Percentiles rank a stretch among this genome's conserved stretches.
phyloP scores from a whole-genome alignment of 2,888 invertebrate species.

The Patella ulyssiponensis region DNA sequence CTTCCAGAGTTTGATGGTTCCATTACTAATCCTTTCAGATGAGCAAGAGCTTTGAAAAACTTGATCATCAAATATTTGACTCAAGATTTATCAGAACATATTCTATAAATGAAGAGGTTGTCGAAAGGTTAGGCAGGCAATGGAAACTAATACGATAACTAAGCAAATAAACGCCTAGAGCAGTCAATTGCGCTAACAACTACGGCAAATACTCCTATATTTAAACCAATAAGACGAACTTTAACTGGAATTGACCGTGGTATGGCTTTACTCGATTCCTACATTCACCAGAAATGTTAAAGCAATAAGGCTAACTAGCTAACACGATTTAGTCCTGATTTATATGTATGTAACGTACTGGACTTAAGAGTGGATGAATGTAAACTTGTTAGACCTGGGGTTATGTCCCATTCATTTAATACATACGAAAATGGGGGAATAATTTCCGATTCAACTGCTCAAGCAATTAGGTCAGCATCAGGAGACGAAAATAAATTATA shows the following conservation, averaged over 20 bases:
- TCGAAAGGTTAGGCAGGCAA: conserved; percentile 7
- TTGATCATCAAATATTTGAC: conserved; percentile 5
- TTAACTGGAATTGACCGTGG: conserved; percentile 12
- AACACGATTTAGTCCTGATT: not conserved
- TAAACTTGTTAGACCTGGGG: not conserved
- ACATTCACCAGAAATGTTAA: not conserved
- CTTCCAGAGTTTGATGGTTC: too few relatives aligned
- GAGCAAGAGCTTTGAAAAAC: too few relatives aligned
- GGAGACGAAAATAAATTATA: not conserved
- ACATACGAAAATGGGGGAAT: conserved; percentile 5
- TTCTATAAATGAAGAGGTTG: conserved; percentile 4
- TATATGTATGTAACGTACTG: conserved; percentile 9
- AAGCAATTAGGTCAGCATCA: not conserved
- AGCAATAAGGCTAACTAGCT: conserved; percentile 11
- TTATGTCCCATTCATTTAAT: conserved; percentile 7
- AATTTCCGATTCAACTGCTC: conserved; percentile 5
- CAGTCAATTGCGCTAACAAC: conserved; percentile 13
- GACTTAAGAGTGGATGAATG: too few relatives aligned
- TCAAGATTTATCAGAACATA: conserved; percentile 1
- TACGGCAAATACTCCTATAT: conserved; percentile 10
- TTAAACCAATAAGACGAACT: conserved; percentile 11
- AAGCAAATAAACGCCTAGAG: conserved; percentile 5
- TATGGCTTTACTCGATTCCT: not conserved
- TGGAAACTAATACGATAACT: conserved; percentile 8
- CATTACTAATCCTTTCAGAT: too few relatives aligned